Evolutionary conservation across 2,113 vertebrate species (phyloP).

Genomic region (Anhinga anhinga): DNA sequence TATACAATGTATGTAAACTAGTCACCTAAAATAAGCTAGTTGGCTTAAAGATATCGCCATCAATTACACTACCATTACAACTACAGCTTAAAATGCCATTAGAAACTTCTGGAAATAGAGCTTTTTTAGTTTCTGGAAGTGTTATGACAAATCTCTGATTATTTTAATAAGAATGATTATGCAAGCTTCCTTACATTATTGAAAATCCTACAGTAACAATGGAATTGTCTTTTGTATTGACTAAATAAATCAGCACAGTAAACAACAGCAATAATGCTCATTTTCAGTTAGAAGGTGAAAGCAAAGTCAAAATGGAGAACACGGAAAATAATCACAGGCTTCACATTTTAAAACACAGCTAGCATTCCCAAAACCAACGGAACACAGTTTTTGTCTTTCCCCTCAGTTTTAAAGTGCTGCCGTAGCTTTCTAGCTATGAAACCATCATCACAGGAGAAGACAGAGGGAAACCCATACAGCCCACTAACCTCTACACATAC

Average conservation of each 20-base stretch:
- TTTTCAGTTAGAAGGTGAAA: background rate
- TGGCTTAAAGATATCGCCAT: background rate
- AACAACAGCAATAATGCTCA: background rate
- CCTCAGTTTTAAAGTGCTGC: background rate
- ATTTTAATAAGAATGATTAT: background rate
- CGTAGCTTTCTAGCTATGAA: background rate
- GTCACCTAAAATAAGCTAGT: background rate
- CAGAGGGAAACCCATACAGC: background rate
- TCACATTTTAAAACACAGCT: background rate
- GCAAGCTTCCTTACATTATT: background rate
- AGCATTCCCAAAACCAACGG: background rate
- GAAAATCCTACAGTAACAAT: background rate
- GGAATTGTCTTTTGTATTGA: background rate
- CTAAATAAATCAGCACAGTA: background rate
- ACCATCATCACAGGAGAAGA: background rate
- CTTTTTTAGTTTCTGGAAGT: background rate
- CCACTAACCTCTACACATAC: background rate
- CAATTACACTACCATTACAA: background rate
- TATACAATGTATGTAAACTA: background rate
- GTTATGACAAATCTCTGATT: background rate
- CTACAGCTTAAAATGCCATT: background rate
- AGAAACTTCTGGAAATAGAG: background rate
- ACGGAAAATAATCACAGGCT: background rate
- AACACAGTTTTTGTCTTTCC: background rate
- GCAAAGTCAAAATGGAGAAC: background rate